Base-by-base conservation (phyloP, 2,888 invertebrate species). In the Limnephilus auricula region DNA sequence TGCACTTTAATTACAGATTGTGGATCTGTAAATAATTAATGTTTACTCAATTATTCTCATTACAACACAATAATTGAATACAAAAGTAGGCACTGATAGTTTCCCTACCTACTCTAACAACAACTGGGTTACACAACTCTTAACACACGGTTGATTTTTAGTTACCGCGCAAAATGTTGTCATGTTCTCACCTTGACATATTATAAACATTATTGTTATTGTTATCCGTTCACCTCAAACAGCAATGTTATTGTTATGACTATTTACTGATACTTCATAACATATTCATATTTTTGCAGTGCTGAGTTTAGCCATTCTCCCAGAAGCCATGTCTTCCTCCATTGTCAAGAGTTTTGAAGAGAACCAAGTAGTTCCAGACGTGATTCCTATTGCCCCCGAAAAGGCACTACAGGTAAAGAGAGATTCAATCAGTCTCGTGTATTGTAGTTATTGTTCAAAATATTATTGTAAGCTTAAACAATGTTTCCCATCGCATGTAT, bases 361-460 rank as follows among this genome's bases (percentile, higher is more conserved):
- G 40, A 95, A 98, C 93, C 96, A 95, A 87, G 96, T 98, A 92
- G 97, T 98, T 31, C 97, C 98, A 0, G 98, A 98, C 94, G 98
- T 98, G 2, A 95, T 98, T 92, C 94, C 96, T 25, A 96, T 94
- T 37, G 97, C 96, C 0, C 98, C 98, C 0, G 93, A 85, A 40
- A 30, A 85, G 13, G n/a, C 84, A 12, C 37, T 85, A 13, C 30
- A 37, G 84, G 84, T 85, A 85, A 82, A 82, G n/a, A 82, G 9
- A 10, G 15, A 34, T 65, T 82, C 18, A 2, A 32, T 82, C 31
- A 82, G 31, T 18, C 45, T 50, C 9, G 6, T 25, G 6, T n/a
- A 65, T 65, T 45, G 2, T 45, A 13, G 3, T 45, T 45, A 15
- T 2, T 15, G 15, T 45, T 13, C 13, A 15, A 13, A 40, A 40